Base-by-base conservation (phyloP, 1,140 invertebrate genomes). In the Leptinotarsa lineolata region DNA sequence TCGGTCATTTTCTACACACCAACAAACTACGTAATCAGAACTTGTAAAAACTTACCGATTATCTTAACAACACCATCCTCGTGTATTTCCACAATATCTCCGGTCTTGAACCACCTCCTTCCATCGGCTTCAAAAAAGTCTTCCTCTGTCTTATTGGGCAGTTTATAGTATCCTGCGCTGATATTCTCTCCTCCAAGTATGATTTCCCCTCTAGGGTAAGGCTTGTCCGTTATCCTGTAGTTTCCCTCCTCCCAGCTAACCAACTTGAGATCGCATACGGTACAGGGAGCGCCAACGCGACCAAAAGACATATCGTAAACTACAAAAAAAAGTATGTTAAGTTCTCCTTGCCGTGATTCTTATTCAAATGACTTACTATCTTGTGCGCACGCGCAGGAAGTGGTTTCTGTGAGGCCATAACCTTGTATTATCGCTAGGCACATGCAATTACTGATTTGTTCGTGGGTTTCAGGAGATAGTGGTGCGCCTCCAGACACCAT, bases 381-480 rank as follows among this genome's bases (percentile, higher is more conserved):
- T 90, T 95, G 94, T 69, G 97, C 92, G 18, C 95, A 94, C 30
- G 95, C 95, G 81, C 93, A 95, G 3, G 96, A 97, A 78, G 93
- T 94, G 12, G 97, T 98, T 89, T 99, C 97, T 2, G 98, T 99
- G 46, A 99, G 89, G 8, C 97, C 98, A 86, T 99, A 99, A 63
- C 97, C 98, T 84, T 97, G 96, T 65, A 95, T 90, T 22, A 99
- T 90, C 61, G 92, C 92, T 60, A 94, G 92, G 83, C 95, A 98
- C 22, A 99, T 89, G 83, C 96, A 97, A 72, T 95, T 91, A 83
- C 97, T 93, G 77, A 98, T 95, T 84, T 98, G 97, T 79, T 92
- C 90, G 82, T 99, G 97, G 11, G 97, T 99, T 81, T 98, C 96
- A 3, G 95, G 90, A n/a, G 95, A 95, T 0, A 99, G 87, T 21